phyloP scores from a whole-genome alignment of 2,888 invertebrate species.

The Agrochola lychnidis region DNA sequence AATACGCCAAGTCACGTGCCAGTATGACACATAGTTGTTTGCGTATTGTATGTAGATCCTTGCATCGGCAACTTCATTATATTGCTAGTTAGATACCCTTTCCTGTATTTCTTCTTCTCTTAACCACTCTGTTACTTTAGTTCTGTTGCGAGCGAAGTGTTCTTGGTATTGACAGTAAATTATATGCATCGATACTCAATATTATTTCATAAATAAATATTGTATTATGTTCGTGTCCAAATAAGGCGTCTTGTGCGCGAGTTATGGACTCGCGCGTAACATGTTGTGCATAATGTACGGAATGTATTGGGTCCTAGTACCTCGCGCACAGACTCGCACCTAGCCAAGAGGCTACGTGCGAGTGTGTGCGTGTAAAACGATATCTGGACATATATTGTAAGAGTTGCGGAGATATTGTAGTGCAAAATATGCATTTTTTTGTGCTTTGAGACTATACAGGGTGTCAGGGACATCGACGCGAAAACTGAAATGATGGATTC shows the following conservation, averaged over 20 bases:
- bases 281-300: too few relatives aligned
- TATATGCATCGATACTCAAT: background rate
- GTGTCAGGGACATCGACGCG: too few relatives aligned
- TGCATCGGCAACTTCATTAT: constrained; percentile 64
- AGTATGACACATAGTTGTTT: constrained; percentile 53
- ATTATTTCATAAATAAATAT: background rate
- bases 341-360: too few relatives aligned
- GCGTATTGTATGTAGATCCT: constrained; percentile 60
- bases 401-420: too few relatives aligned
- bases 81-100: constrained; percentile 61
- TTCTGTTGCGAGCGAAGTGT: constrained; percentile 55
- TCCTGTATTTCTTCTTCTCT: constrained; percentile 52
- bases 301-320: background rate
- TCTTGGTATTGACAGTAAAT: background rate
- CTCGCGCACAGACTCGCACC: too few relatives aligned
- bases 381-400: background rate
- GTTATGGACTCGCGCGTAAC: too few relatives aligned
- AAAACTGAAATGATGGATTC: too few relatives aligned
- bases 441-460: too few relatives aligned
- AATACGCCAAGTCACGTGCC: constrained; percentile 6
- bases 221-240: background rate
- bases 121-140: constrained; percentile 49
- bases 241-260: background rate
- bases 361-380: background rate
- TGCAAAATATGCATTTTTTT: too few relatives aligned